Evolutionary conservation across 1,140 invertebrate genomes (phyloP).

Genomic region (Pentalonia nigronervosa): DNA sequence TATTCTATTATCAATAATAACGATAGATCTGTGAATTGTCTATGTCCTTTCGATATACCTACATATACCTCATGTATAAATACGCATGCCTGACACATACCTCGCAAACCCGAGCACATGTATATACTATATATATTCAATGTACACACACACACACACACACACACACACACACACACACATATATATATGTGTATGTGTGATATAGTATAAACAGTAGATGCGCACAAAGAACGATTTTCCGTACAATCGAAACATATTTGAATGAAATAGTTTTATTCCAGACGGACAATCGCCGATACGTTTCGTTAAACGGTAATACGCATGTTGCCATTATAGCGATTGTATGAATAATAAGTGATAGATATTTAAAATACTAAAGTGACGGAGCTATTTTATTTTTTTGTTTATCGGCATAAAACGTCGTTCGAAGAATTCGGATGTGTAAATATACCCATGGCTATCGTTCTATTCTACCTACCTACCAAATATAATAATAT

Average conservation of each 20-base stretch:
- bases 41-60: neutral
- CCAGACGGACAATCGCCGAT: neutral
- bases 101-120: neutral
- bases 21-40: neutral
- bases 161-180: too few species aligned
- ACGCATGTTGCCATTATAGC: neutral
- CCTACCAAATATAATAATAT: too few species aligned
- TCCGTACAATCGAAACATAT: conserved; percentile 7
- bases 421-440: neutral
- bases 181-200: neutral
- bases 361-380: neutral
- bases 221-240: neutral
- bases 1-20: neutral
- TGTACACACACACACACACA: neutral
- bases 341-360: neutral
- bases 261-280: conserved; percentile 20
- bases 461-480: too few species aligned
- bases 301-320: neutral
- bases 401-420: neutral
- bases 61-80: neutral
- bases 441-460: neutral
- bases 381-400: neutral
- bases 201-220: neutral
- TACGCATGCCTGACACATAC: neutral
- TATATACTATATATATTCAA: neutral